These are phyloP conservation scores for Eupsilia transversa DNA, from an alignment of 2,888 invertebrate species.

Conservation along the genomic window DNA sequence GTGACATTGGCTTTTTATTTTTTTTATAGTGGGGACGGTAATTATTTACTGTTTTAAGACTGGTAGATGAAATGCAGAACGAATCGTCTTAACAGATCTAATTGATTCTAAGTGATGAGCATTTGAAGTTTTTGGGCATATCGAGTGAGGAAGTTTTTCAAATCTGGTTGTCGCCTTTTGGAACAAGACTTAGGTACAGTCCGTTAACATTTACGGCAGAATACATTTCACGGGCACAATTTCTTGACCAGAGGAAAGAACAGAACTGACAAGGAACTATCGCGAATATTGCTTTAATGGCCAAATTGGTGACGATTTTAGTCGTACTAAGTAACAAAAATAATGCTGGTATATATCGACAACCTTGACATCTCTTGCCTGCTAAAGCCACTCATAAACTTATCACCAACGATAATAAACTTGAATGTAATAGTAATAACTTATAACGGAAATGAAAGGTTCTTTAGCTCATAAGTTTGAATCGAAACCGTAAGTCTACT, in stretches of 20 bases:
- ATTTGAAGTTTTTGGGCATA: not conserved
- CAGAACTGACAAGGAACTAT: too few relatives aligned
- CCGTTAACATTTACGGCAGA: not conserved
- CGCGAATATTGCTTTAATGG: too few relatives aligned
- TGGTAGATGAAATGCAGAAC: not conserved
- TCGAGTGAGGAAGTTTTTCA: not conserved
- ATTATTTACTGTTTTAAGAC: constrained; percentile 12
- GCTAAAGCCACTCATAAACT: constrained; percentile 25
- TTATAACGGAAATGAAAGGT: constrained; percentile 45
- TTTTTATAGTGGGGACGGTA: constrained; percentile 14
- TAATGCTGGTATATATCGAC: not conserved
- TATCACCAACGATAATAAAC: constrained; percentile 4
- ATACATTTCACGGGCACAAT: not conserved
- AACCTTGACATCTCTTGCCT: not conserved
- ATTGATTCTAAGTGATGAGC: not conserved
- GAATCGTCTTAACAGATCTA: not conserved
- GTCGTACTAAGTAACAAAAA: too few relatives aligned
- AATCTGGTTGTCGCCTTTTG: not conserved
- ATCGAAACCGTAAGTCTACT: constrained; percentile 69
- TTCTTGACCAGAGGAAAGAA: not conserved
- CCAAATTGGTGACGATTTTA: not conserved
- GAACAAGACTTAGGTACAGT: not conserved
- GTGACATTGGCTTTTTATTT: constrained; percentile 46
- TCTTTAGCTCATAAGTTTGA: constrained; percentile 33
- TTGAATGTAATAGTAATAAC: constrained; percentile 13